A percentile compares a stretch with the other conserved stretches of the same genome.
These are phyloP conservation scores for Sciurus vulgaris DNA, from an alignment of 2,797 vertebrate species.

Conservation along the genomic window DNA sequence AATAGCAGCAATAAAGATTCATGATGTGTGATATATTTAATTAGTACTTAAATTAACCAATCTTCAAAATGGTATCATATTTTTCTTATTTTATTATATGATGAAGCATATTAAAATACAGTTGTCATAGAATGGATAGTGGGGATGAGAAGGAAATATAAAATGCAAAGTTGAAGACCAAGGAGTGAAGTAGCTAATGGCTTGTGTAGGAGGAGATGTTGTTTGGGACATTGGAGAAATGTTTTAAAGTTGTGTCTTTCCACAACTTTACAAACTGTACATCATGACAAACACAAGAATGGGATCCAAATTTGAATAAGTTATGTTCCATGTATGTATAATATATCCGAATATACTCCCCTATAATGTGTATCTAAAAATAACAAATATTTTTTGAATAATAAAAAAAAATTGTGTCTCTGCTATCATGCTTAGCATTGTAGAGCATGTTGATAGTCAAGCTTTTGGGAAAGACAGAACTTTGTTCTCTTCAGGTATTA, in stretches of 20 bases:
- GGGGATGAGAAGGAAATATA: neutral
- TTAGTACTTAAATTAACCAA: neutral
- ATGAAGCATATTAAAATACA: neutral
- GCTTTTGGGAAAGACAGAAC: neutral
- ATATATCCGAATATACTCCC: too few species aligned
- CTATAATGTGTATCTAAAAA: too few species aligned
- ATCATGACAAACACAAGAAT: too few species aligned
- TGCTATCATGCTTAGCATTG: neutral
- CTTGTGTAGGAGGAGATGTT: neutral
- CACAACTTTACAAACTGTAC: too few species aligned
- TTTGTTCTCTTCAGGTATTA: neutral
- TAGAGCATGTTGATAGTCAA: neutral
- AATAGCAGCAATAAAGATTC: neutral
- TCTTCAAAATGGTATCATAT: neutral
- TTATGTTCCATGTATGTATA: too few species aligned
- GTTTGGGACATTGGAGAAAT: neutral
- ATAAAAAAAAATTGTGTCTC: too few species aligned
- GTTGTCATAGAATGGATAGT: neutral
- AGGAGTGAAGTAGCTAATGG: neutral
- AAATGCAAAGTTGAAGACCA: neutral
- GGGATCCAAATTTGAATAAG: too few species aligned
- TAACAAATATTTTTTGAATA: too few species aligned
- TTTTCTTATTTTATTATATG: neutral
- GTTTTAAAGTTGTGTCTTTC: neutral
- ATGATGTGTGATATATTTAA: neutral